phyloP scores from a whole-genome alignment of 2,888 invertebrate species.

The Trissonchulus sp. region DNA sequence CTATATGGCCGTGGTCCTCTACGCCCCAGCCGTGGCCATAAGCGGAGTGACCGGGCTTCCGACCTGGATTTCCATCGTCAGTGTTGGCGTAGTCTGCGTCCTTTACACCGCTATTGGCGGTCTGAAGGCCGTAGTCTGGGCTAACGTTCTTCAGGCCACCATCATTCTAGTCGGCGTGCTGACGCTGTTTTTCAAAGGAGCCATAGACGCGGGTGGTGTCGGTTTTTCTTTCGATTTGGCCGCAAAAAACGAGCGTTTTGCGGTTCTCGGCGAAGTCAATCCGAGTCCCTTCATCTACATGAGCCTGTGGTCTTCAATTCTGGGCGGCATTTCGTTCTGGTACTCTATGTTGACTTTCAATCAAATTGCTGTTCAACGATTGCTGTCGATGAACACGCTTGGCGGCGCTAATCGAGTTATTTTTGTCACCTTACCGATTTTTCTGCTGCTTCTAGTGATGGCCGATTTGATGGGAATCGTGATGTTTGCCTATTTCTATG shows the following conservation, averaged over 20 bases:
- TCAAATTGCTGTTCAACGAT: constrained; percentile 24
- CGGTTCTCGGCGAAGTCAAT: constrained; percentile 10
- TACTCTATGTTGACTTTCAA: constrained; percentile 23
- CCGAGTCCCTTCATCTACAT: constrained; percentile 25
- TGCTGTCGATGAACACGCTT: background rate
- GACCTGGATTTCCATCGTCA: constrained; percentile 13
- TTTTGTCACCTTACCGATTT: constrained; percentile 25
- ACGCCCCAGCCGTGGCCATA: constrained; percentile 31
- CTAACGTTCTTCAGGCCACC: constrained; percentile 36
- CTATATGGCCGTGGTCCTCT: constrained; percentile 33
- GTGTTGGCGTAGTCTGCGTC: constrained; percentile 37
- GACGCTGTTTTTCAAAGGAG: constrained; percentile 23
- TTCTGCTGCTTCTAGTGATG: constrained; percentile 39
- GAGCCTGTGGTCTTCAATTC: constrained; percentile 14
- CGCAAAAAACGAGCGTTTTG: background rate
- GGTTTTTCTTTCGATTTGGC: background rate
- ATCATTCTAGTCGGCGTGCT: constrained; percentile 36
- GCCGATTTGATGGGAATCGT: constrained; percentile 43
- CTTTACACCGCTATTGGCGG: constrained; percentile 41
- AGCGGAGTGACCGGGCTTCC: constrained; percentile 29
- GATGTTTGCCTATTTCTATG: constrained; percentile 44
- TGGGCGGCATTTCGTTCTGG: constrained; percentile 28
- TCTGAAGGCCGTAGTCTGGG: constrained; percentile 42
- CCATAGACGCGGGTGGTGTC: constrained; percentile 7
- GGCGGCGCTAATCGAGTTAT: constrained; percentile 17